phyloP scores from a whole-genome alignment of 2,888 invertebrate species.

The Pasiphila rectangulata region DNA sequence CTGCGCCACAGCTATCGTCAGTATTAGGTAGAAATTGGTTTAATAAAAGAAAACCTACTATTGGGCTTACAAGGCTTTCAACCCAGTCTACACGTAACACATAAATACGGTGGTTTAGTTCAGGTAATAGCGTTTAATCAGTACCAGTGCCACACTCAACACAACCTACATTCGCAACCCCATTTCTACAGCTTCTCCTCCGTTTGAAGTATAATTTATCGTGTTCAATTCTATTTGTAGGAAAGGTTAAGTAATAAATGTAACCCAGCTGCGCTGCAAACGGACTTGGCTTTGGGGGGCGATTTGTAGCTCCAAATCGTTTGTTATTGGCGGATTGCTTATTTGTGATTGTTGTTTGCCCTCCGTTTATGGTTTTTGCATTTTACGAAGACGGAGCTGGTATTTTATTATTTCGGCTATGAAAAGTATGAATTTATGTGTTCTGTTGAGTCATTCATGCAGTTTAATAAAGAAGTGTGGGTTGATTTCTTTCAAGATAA shows the following conservation, averaged over 20 bases:
- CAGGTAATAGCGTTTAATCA: too few species aligned
- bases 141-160: not conserved
- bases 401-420: too few species aligned
- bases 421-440: too few species aligned
- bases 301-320: slow-evolving; percentile 56
- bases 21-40: too few species aligned
- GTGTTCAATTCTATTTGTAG: slow-evolving; percentile 74
- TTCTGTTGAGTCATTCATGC: too few species aligned
- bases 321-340: slow-evolving; percentile 25
- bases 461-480: too few species aligned
- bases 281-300: slow-evolving; percentile 71
- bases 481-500: too few species aligned
- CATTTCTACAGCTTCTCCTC: not conserved
- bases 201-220: slow-evolving; percentile 78
- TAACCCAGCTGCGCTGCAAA: slow-evolving; percentile 73
- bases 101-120: too few species aligned
- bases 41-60: too few species aligned
- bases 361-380: not conserved
- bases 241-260: slow-evolving; percentile 76
- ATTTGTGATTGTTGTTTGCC: slow-evolving; percentile 4
- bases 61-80: too few species aligned
- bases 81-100: too few species aligned
- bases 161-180: not conserved
- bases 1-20: too few species aligned
- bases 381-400: not conserved